Percentiles rank a stretch among this genome's conserved stretches.
Evolutionary conservation across 2,888 invertebrate genomes (phyloP).

Genomic region (Scaptomyza tumidula): DNA sequence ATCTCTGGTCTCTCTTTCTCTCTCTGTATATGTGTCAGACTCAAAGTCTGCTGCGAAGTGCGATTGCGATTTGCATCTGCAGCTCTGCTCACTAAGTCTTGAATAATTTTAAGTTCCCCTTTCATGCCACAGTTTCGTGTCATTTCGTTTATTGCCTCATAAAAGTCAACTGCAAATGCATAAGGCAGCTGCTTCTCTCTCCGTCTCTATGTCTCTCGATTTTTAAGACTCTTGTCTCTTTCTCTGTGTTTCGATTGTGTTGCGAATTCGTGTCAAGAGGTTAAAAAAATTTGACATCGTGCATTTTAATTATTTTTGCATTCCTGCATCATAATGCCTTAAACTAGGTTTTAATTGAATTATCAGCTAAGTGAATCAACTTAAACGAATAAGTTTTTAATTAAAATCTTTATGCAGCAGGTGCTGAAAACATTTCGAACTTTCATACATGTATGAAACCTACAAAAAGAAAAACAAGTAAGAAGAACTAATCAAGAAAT

Average conservation of each 20-base stretch:
- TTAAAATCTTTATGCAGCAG: slow-evolving; percentile 20
- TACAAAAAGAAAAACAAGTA: too few relatives aligned
- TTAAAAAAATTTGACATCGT: slow-evolving; percentile 69
- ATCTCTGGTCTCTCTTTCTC: slow-evolving; percentile 2
- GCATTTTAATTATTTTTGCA: slow-evolving; percentile 55
- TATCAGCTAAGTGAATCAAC: slow-evolving; percentile 24
- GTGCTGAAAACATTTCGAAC: slow-evolving; percentile 8
- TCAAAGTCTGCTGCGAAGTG: slow-evolving; percentile 5
- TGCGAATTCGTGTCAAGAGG: slow-evolving; percentile 60
- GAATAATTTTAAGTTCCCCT: slow-evolving; percentile 32
- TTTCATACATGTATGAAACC: background rate
- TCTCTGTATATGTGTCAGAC: background rate
- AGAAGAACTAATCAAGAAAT: too few relatives aligned
- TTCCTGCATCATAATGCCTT: slow-evolving; percentile 14
- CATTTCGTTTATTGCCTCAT: slow-evolving; percentile 45
- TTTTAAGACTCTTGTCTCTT: slow-evolving; percentile 5
- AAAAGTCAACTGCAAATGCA: slow-evolving; percentile 51
- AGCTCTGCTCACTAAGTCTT: slow-evolving; percentile 40
- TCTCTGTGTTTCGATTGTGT: slow-evolving; percentile 3
- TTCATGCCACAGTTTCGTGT: slow-evolving; percentile 20
- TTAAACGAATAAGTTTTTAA: slow-evolving; percentile 30
- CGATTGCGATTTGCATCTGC: slow-evolving; percentile 48
- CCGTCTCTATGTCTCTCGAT: background rate
- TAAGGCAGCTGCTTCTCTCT: slow-evolving; percentile 23
- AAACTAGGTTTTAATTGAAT: slow-evolving; percentile 42